These are phyloP conservation scores for Daktulosphaira vitifoliae DNA, from an alignment of 1,140 invertebrate species.

Conservation along the genomic window DNA sequence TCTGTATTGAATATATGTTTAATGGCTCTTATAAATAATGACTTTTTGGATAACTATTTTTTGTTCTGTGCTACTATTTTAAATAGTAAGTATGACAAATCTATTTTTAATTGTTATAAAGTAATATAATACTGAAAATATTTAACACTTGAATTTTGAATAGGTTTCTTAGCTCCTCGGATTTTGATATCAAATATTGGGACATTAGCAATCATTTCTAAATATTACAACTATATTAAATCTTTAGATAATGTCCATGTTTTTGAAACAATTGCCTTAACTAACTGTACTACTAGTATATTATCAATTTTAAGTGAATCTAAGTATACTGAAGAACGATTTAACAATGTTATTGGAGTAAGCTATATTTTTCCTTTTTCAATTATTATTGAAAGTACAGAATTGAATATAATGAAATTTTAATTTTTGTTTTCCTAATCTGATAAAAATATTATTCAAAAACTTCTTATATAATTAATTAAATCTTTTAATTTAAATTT, in stretches of 20 bases:
- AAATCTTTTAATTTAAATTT: neutral
- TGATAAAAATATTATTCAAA: too few relatives aligned
- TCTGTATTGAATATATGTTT: neutral
- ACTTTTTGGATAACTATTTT: conserved; percentile 1
- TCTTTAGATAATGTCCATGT: neutral
- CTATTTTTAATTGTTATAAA: too few relatives aligned
- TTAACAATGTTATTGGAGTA: conserved; percentile 15
- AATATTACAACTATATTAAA: conserved; percentile 7
- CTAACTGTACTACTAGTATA: conserved; percentile 1
- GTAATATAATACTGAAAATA: too few relatives aligned
- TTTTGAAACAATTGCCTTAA: too few relatives aligned
- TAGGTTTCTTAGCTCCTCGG: neutral
- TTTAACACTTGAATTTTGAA: too few relatives aligned
- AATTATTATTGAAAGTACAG: too few relatives aligned
- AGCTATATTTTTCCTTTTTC: neutral
- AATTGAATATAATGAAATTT: too few relatives aligned
- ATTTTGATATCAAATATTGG: conserved; percentile 1
- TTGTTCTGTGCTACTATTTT: conserved; percentile 8
- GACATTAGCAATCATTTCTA: neutral
- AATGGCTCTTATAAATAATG: neutral
- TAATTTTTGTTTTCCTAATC: too few relatives aligned
- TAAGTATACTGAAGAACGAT: conserved; percentile 4
- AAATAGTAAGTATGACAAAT: conserved; percentile 15
- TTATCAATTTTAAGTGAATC: conserved; percentile 10
- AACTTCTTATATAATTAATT: too few relatives aligned